A percentile compares a stretch with the other conserved stretches of the same genome.
Conservation (phyloP, 2,113 vertebrate species). For the Forbesichthys agassizii region DNA sequence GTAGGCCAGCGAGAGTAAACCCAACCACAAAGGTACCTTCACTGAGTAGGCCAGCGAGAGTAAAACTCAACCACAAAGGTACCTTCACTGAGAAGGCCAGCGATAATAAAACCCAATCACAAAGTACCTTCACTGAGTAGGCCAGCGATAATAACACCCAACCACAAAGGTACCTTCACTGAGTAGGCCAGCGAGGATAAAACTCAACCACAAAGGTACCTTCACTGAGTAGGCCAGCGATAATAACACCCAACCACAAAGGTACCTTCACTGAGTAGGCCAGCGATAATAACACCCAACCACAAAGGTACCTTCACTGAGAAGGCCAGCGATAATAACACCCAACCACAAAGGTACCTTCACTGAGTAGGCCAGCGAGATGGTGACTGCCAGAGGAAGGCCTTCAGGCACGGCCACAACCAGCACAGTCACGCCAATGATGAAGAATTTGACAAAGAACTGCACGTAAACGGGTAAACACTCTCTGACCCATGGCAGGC, state of each 20-base stretch:
- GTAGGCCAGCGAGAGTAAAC: slow-evolving; percentile 87
- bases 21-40: slow-evolving; percentile 79
- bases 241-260: slow-evolving; percentile 42
- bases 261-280: too few species aligned
- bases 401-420: slow-evolving; percentile 98
- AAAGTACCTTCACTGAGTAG: slow-evolving; percentile 93
- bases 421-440: slow-evolving; percentile 96
- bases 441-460: slow-evolving; percentile 98
- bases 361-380: slow-evolving; percentile 96
- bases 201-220: slow-evolving; percentile 74
- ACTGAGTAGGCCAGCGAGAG: slow-evolving; percentile 96
- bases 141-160: slow-evolving; percentile 78
- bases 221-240: slow-evolving; percentile 98
- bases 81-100: slow-evolving; percentile 98
- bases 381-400: slow-evolving; percentile 96
- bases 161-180: slow-evolving; percentile 84
- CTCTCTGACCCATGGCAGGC: slow-evolving; percentile 83
- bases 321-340: slow-evolving; percentile 87
- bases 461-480: slow-evolving; percentile 95
- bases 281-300: too few species aligned
- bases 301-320: slow-evolving; percentile 99
- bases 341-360: slow-evolving; percentile 78
- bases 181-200: slow-evolving; percentile 92
- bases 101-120: slow-evolving; percentile 68
- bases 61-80: too few species aligned